phyloP scores from a whole-genome alignment of 2,888 invertebrate species.

The Mycalesis mineus region DNA sequence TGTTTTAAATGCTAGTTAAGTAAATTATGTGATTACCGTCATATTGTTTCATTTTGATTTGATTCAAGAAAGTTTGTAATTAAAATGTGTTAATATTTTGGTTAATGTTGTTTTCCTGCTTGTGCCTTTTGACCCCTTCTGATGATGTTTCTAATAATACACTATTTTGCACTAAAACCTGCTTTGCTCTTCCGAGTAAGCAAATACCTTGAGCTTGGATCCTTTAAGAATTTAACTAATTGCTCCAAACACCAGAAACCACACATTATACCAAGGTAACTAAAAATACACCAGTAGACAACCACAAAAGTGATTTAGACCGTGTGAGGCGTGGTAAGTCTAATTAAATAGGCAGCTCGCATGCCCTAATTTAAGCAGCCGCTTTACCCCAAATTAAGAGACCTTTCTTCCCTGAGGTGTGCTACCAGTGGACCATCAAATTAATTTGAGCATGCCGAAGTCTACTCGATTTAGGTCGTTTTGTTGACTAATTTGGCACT shows the following conservation, averaged over 20 bases:
- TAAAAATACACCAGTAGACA: not conserved
- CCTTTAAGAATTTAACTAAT: too few relatives aligned
- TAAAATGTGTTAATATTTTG: too few relatives aligned
- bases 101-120: too few relatives aligned
- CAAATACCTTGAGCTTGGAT: too few relatives aligned
- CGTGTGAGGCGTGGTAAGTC: not conserved
- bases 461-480: not conserved
- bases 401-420: not conserved
- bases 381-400: not conserved
- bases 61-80: too few relatives aligned
- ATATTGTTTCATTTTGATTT: too few relatives aligned
- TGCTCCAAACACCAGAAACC: not conserved
- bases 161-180: too few relatives aligned
- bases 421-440: not conserved
- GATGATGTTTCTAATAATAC: too few relatives aligned
- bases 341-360: not conserved
- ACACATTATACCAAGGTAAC: not conserved
- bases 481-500: not conserved
- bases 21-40: too few relatives aligned
- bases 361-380: not conserved
- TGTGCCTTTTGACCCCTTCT: too few relatives aligned
- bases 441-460: slow-evolving; percentile 5
- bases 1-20: too few relatives aligned
- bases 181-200: too few relatives aligned
- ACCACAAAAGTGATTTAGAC: not conserved